Base-by-base conservation (phyloP, 2,888 invertebrate species). In the Patella caerulea region DNA sequence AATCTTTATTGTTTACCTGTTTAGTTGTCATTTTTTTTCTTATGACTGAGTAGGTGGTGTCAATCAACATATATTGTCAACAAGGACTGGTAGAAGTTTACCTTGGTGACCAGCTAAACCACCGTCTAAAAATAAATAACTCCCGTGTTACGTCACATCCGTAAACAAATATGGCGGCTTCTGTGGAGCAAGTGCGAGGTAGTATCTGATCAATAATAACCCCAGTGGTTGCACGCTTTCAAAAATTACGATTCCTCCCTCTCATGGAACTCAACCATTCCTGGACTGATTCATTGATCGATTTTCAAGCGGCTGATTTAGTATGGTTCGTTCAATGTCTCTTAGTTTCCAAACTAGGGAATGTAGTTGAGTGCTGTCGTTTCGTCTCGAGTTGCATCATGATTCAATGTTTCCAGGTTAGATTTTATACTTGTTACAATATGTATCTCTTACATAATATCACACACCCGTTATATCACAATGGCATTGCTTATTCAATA, bases 161-260 rank as follows among this genome's bases (percentile, higher is more conserved):
- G 88, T 88, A 88, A 88, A 88, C 86, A 87, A 74, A 79, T 73
- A 82, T 82, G 83, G 83, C 80, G 80, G 29, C 59, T 19, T 74
- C 56, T 69, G 24, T 71, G 56, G 73, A 74, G 45, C 65, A 45
- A 72, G 54, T 53, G 73, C 53, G 65, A 65, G 69, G 65, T 53
- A 54, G 65, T 75, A 75, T 76, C 54, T 80, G 81, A 83, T 83
- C 82, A 79, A 83, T 83, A 81, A 80, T 75, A 72, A 78, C 79
- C 71, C 45, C 59, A 45, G 19, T 24, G 24, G 65, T 24, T 24
- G 65, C 65, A 65, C 65, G 65, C 65, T 24, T 65, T 19, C 19
- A 65, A 24, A 65, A 24, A 65, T 45, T 45, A 45, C 45, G 45
- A 45, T 45, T 45, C 45, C 45, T 45, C 45, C 19, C 65, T 65